phyloP scores from a whole-genome alignment of 2,888 invertebrate genomes.

The Laspeyria flexula region DNA sequence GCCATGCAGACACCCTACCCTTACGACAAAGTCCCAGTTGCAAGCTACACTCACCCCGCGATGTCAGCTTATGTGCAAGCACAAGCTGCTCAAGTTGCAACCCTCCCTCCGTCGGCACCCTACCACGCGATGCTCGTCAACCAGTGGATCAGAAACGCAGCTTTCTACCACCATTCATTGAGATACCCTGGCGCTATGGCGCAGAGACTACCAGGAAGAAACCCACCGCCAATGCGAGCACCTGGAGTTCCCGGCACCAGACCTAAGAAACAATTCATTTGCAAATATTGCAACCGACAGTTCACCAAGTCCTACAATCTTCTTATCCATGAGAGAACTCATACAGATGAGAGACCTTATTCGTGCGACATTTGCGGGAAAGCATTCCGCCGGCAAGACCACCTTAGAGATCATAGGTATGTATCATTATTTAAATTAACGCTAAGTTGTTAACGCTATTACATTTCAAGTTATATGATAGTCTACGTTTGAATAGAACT shows the following conservation, averaged over 20 bases:
- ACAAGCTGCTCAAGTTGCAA: slow-evolving; percentile 80
- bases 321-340: slow-evolving; percentile 98
- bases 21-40: slow-evolving; percentile 73
- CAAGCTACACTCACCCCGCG: slow-evolving; percentile 68
- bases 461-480: slow-evolving; percentile 34
- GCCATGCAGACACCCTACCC: slow-evolving; percentile 70
- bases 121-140: slow-evolving; percentile 89
- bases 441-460: slow-evolving; percentile 28
- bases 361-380: slow-evolving; percentile 98
- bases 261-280: slow-evolving; percentile 96
- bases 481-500: slow-evolving; percentile 1
- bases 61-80: slow-evolving; percentile 80
- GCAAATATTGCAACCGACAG: slow-evolving; percentile 98
- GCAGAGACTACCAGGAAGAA: slow-evolving; percentile 81
- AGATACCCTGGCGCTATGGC: slow-evolving; percentile 82
- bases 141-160: slow-evolving; percentile 91
- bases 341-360: slow-evolving; percentile 98
- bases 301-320: slow-evolving; percentile 99
- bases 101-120: slow-evolving; percentile 76
- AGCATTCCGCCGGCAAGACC: slow-evolving; percentile 97
- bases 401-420: slow-evolving; percentile 95
- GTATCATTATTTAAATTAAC: slow-evolving; percentile 34
- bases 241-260: slow-evolving; percentile 86
- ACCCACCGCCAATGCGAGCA: slow-evolving; percentile 84
- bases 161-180: slow-evolving; percentile 87